phyloP scores from a whole-genome alignment of 1,140 invertebrate species.

The Aphidius ervi region DNA sequence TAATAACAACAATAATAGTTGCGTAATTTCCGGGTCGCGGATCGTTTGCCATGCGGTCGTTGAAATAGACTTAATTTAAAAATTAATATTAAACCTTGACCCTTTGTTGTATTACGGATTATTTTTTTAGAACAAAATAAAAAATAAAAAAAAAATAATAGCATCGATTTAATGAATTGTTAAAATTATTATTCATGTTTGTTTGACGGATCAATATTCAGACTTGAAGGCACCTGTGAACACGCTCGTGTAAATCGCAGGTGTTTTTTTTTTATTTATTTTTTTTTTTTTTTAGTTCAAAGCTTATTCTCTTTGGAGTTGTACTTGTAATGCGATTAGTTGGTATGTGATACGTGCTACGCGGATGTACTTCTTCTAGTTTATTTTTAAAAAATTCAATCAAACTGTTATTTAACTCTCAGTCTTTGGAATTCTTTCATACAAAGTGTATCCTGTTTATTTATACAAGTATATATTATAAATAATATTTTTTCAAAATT shows the following conservation, averaged over 20 bases:
- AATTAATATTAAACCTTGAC: neutral
- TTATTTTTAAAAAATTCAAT: conserved; percentile 44
- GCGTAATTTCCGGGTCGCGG: conserved; percentile 15
- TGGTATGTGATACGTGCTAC: conserved; percentile 27
- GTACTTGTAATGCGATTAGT: conserved; percentile 18
- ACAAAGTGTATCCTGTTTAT: neutral
- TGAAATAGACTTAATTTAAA: neutral
- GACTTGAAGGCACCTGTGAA: conserved; percentile 14
- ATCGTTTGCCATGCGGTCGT: neutral
- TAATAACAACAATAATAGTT: neutral
- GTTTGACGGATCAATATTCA: conserved; percentile 2
- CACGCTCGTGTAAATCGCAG: conserved; percentile 28
- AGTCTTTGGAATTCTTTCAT: neutral
- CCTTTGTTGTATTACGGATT: too few species aligned
- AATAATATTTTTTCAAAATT: too few species aligned
- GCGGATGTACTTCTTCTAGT: conserved; percentile 20
- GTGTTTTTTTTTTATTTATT: conserved; percentile 31
- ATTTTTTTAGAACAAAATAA: neutral
- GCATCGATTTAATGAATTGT: neutral
- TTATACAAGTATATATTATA: neutral
- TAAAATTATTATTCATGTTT: neutral
- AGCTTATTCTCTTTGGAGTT: too few species aligned
- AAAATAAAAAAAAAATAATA: neutral
- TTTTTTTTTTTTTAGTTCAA: neutral
- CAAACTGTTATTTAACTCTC: neutral